phyloP scores from a whole-genome alignment of 2,113 vertebrate genomes.

The Sylvietta virens region DNA sequence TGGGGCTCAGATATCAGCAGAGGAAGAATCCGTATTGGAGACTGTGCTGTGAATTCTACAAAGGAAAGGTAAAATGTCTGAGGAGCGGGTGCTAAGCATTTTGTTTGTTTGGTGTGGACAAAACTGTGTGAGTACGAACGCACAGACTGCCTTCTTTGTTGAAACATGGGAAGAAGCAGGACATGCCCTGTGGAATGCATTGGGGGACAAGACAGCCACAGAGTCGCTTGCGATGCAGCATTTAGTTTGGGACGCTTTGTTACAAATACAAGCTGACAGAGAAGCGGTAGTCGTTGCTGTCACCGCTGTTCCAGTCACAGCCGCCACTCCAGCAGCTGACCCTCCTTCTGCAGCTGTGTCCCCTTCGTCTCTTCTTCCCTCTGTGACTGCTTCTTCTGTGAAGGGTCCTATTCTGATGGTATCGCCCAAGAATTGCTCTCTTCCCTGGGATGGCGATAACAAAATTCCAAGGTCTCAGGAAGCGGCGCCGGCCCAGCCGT shows the following conservation, averaged over 20 bases:
- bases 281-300: fast-evolving
- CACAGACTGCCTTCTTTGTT: too few species aligned
- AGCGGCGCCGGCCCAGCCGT: too few species aligned
- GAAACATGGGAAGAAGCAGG: not conserved
- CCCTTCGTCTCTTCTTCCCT: not conserved
- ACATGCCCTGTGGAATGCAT: fast-evolving
- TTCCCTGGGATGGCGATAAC: not conserved
- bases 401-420: not conserved
- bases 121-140: not conserved
- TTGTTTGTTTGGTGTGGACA: not conserved
- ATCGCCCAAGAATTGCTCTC: not conserved
- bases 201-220: not conserved
- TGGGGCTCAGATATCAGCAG: not conserved
- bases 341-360: not conserved
- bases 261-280: not conserved
- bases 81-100: fast-evolving
- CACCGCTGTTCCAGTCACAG: fast-evolving
- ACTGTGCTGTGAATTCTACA: not conserved
- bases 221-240: not conserved
- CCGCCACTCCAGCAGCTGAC: not conserved
- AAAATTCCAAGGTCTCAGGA: not conserved
- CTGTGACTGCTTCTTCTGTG: not conserved
- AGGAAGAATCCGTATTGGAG: not conserved
- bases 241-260: not conserved
- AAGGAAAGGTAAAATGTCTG: not conserved